A percentile compares a stretch with the other conserved stretches of the same genome.
Evolutionary conservation across 2,888 invertebrate species (phyloP).

Genomic region (Galerucella pusilla): DNA sequence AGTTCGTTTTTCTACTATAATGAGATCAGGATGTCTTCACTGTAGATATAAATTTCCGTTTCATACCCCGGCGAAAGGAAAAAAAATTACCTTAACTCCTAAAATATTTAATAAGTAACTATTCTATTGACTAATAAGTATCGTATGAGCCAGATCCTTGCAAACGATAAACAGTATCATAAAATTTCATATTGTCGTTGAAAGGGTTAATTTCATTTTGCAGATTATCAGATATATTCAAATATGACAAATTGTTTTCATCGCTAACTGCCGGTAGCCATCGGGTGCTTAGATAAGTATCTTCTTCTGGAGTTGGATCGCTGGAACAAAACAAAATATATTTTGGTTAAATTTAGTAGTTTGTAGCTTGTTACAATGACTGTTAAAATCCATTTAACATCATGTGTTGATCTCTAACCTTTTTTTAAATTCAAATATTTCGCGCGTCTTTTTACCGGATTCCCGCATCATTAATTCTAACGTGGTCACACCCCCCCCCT

Average conservation of each 20-base stretch:
- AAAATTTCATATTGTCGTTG: constrained; percentile 46
- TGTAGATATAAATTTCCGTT: too few species aligned
- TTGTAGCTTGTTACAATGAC: not conserved
- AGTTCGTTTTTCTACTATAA: too few species aligned
- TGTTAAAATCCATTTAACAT: too few species aligned
- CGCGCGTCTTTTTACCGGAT: too few species aligned
- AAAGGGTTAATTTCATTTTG: constrained; percentile 38
- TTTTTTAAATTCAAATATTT: too few species aligned
- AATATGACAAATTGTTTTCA: constrained; percentile 24
- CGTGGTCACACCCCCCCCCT: too few species aligned
- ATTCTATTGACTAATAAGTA: constrained; percentile 40
- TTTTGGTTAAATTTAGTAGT: not conserved
- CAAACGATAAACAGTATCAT: constrained; percentile 43
- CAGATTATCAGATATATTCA: constrained; percentile 35
- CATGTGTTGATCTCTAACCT: too few species aligned
- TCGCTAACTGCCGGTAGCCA: constrained; percentile 35
- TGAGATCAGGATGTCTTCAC: too few species aligned
- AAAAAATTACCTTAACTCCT: too few species aligned
- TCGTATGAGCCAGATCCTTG: constrained; percentile 46
- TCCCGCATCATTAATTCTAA: too few species aligned
- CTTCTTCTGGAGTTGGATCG: constrained; percentile 43
- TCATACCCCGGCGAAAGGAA: too few species aligned
- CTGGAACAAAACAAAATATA: constrained; percentile 21
- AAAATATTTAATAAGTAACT: too few species aligned
- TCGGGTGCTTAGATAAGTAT: constrained; percentile 37